Percentiles rank a stretch among this genome's conserved stretches.
Conservation (phyloP, 2,113 vertebrate genomes). For the Pluvialis apricaria region DNA sequence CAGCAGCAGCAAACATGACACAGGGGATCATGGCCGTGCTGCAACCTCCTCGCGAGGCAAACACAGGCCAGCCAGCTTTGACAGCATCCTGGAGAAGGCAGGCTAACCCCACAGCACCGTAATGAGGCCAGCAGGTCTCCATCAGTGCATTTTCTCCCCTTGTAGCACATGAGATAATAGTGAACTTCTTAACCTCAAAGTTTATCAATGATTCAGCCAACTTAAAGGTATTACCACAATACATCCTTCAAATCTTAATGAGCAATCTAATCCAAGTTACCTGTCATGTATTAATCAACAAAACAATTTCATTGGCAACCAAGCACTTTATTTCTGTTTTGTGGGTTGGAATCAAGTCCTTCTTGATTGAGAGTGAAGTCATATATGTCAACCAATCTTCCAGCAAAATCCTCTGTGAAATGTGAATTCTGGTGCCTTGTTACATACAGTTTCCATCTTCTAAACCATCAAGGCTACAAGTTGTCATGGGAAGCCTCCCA, state of each 20-base stretch:
- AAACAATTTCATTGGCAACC: neutral
- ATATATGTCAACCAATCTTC: neutral
- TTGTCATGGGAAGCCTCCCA: neutral
- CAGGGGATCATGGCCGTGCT: neutral
- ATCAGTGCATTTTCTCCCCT: neutral
- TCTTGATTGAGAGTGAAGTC: neutral
- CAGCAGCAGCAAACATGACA: neutral
- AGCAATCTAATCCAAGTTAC: neutral
- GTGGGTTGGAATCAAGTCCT: neutral
- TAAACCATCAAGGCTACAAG: neutral
- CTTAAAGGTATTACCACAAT: slow-evolving; percentile 4
- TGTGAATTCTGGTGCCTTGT: neutral
- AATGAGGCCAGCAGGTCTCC: slow-evolving; percentile 16
- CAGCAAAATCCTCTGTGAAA: neutral
- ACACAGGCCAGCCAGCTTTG: neutral
- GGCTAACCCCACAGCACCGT: neutral
- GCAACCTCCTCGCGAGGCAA: neutral
- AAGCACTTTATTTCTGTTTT: neutral
- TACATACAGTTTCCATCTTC: neutral
- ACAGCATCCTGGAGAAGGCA: neutral
- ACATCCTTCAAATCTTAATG: neutral
- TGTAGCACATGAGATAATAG: neutral
- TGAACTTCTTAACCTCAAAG: slow-evolving; percentile 22
- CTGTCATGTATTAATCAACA: neutral
- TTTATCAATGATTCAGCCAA: neutral